These are phyloP conservation scores for Choreutis nemorana DNA, from an alignment of 2,888 invertebrate species.

Conservation along the genomic window DNA sequence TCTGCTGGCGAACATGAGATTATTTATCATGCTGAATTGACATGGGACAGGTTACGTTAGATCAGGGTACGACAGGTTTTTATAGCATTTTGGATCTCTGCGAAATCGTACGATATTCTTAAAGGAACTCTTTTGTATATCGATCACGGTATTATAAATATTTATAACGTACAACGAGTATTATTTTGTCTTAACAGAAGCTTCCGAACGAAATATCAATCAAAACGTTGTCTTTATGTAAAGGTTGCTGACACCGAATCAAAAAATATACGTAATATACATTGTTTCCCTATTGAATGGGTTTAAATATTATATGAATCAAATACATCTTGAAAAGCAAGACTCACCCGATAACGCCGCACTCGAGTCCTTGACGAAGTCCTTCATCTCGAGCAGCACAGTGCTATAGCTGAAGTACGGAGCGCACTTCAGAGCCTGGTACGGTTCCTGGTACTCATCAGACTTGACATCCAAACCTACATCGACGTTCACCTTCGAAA, in stretches of 20 bases:
- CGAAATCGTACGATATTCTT: too few relatives aligned
- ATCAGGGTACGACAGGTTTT: too few relatives aligned
- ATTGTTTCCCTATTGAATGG: neutral
- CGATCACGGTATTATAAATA: too few relatives aligned
- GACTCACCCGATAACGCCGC: slow-evolving; percentile 42
- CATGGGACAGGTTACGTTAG: neutral
- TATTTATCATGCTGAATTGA: neutral
- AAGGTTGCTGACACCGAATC: neutral
- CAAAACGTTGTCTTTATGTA: neutral
- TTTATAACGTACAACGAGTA: too few relatives aligned
- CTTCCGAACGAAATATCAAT: too few relatives aligned
- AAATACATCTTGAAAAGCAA: slow-evolving; percentile 1
- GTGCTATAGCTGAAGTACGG: slow-evolving; percentile 81
- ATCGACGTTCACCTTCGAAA: slow-evolving; percentile 63
- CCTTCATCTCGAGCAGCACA: slow-evolving; percentile 78
- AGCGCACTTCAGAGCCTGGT: slow-evolving; percentile 77
- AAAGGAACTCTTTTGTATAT: too few relatives aligned
- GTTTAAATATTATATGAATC: neutral
- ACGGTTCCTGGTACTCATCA: slow-evolving; percentile 82
- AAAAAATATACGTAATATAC: neutral
- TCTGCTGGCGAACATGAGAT: slow-evolving; percentile 38
- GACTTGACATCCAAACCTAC: slow-evolving; percentile 69
- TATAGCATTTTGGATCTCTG: too few relatives aligned
- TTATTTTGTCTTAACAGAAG: too few relatives aligned
- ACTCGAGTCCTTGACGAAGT: slow-evolving; percentile 64